phyloP scores from a whole-genome alignment of 2,888 invertebrate species.

The Tipula vernalis region DNA sequence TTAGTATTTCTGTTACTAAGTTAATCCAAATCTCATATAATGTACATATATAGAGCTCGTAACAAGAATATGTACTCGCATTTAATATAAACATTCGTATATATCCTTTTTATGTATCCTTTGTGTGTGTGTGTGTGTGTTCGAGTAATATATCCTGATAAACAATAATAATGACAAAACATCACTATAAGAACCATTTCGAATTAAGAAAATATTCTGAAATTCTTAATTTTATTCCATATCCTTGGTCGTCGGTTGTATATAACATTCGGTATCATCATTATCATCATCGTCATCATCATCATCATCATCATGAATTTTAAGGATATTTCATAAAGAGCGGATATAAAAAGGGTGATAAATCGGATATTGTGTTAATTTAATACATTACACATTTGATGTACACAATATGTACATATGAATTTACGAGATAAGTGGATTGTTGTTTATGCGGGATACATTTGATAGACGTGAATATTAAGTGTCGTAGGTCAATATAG shows the following conservation, averaged over 20 bases:
- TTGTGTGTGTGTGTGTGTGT: not conserved
- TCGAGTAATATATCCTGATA: not conserved
- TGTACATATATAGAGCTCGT: not conserved
- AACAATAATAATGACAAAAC: not conserved
- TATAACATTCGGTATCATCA: not conserved
- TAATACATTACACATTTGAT: not conserved
- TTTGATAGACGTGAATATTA: too few species aligned
- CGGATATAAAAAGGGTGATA: not conserved
- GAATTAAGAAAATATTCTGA: not conserved
- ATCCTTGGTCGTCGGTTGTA: not conserved
- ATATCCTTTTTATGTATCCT: not conserved
- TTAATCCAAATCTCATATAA: not conserved
- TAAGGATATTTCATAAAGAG: not conserved
- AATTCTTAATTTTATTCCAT: not conserved
- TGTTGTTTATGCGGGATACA: too few species aligned
- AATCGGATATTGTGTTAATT: not conserved
- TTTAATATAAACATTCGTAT: not conserved
- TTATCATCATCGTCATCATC: not conserved
- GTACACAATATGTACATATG: not conserved
- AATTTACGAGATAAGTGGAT: not conserved
- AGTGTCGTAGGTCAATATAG: too few species aligned
- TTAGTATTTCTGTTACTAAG: not conserved
- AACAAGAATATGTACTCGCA: not conserved
- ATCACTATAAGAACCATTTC: not conserved
- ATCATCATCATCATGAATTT: not conserved